Base-by-base conservation (phyloP, 2,113 vertebrate species). In the Pao palembangensis region DNA sequence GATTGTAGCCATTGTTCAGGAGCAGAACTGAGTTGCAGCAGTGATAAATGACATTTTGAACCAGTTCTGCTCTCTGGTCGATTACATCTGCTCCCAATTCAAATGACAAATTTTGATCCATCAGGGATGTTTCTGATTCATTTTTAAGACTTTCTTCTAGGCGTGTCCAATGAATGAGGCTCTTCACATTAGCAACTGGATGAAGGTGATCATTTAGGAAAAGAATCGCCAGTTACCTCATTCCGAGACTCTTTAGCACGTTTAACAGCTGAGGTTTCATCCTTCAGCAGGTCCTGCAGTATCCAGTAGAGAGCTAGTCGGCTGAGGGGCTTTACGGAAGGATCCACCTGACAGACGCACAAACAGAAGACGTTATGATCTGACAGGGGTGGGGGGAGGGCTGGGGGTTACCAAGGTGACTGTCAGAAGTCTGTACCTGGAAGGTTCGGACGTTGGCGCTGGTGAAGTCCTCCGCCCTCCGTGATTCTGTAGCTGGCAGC, bases 371-470 rank as follows among this genome's bases (percentile, higher is more conserved):
- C 28, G 18, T 38, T 47, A 5, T 5, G 11, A 13, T 4, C 8
- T 5, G 20, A 16, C 1, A 12, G 34, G n/a, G 8, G 19, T 20
- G 47, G 19, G 8, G 34, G 28, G 20, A 8, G 7, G 8, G 20
- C 4, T 7, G 19, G 34, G 8, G 16, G 19, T 14, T 12, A n/a
- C n/a, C 5, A 2, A 19, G 4, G 55, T 14, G 48, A 54, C 25
- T 47, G 7, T 16, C 4, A 38, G 11, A 12, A 28, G 18, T 42
- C 42, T 44, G 15, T 28, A 74, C 75, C 93, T 94, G 87, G 48
- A 91, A 95, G 25, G 73, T 87, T 67, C 88, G 66, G 14, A 88
- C 92, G 84, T 91, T 92, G 19, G 93, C 84, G 0, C 71, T 68
- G 0, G 76, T 90, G 78, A 94, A 89, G 46, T 66, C 21, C 0